These are phyloP conservation scores for Hypomecis atomaria DNA, from an alignment of 2,888 invertebrate genomes.

Conservation along the genomic window DNA sequence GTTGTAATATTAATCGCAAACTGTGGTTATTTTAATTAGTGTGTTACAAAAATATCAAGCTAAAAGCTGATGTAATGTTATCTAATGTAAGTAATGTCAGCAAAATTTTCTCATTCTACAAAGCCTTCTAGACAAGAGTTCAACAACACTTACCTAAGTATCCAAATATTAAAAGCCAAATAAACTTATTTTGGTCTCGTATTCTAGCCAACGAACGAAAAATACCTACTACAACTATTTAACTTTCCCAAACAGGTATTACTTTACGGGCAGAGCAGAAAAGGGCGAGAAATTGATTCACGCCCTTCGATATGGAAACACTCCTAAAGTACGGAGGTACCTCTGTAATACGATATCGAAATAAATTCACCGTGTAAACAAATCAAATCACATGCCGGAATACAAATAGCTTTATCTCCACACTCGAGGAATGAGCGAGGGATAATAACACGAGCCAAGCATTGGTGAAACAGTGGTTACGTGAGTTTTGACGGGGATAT, in stretches of 20 bases:
- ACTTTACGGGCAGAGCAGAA: conserved; percentile 3
- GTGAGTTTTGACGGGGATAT: too few relatives aligned
- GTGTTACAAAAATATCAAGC: too few relatives aligned
- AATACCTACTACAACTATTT: background rate
- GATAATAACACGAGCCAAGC: background rate
- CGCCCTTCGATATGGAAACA: conserved; percentile 10
- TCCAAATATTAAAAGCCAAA: background rate
- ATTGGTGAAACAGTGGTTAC: background rate
- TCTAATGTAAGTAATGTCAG: too few relatives aligned
- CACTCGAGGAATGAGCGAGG: conserved; percentile 1
- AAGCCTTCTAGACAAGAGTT: too few relatives aligned
- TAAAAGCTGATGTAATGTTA: too few relatives aligned
- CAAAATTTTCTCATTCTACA: too few relatives aligned
- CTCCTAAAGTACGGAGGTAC: conserved; percentile 1
- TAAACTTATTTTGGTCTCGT: background rate
- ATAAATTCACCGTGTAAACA: conserved; percentile 33
- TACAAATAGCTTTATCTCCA: conserved; percentile 29
- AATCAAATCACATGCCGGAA: conserved; percentile 31
- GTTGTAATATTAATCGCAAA: too few relatives aligned
- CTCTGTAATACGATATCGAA: conserved; percentile 23
- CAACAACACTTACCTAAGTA: too few relatives aligned
- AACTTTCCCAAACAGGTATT: background rate
- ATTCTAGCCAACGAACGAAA: background rate
- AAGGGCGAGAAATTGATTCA: conserved; percentile 17
- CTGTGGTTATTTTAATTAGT: too few relatives aligned